phyloP scores from a whole-genome alignment of 1,140 invertebrate species.

The Drosophila nannoptera region DNA sequence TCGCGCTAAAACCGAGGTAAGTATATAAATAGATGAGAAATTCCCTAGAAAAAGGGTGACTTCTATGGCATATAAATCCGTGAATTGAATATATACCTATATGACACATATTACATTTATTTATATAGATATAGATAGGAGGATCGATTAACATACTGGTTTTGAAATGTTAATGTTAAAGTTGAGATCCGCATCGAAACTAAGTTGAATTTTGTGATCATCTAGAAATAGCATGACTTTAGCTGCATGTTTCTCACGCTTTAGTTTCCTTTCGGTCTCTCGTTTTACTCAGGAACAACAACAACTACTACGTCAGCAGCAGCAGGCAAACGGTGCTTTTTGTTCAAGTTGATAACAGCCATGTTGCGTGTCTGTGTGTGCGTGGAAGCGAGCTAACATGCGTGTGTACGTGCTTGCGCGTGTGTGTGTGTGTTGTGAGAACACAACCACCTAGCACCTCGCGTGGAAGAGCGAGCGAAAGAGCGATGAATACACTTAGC shows the following conservation, averaged over 20 bases:
- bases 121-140: too few species aligned
- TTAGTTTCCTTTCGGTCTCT: slow-evolving; percentile 11
- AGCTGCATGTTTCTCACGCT: slow-evolving; percentile 4
- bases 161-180: too few species aligned
- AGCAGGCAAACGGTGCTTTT: slow-evolving; percentile 57
- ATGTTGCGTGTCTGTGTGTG: slow-evolving; percentile 47
- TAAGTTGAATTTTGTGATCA: neutral
- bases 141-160: too few species aligned
- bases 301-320: slow-evolving; percentile 7
- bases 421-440: slow-evolving; percentile 11
- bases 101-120: too few species aligned
- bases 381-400: slow-evolving; percentile 25
- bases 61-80: neutral
- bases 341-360: slow-evolving; percentile 74
- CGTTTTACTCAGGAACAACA: slow-evolving; percentile 20
- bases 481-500: slow-evolving; percentile 36
- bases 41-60: too few species aligned
- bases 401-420: slow-evolving; percentile 9
- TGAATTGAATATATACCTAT: too few species aligned
- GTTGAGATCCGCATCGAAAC: neutral
- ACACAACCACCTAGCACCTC: slow-evolving; percentile 50
- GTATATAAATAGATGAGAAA: too few species aligned
- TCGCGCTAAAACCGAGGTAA: too few species aligned
- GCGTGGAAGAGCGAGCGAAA: slow-evolving; percentile 31
- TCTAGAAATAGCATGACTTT: neutral